Conservation (phyloP, 2,797 vertebrate species). For the Sebastes cheni region DNA sequence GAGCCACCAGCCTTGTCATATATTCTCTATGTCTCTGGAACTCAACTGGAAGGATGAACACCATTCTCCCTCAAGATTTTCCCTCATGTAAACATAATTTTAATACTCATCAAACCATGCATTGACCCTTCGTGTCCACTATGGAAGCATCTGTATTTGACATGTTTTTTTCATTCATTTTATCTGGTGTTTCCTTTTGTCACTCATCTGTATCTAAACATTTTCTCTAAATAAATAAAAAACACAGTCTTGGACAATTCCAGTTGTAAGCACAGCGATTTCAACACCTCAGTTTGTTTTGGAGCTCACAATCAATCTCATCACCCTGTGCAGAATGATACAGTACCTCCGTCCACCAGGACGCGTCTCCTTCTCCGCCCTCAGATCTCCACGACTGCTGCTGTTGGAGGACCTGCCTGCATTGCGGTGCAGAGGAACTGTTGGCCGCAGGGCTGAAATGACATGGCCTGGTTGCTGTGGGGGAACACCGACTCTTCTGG, state of each 20-base stretch:
- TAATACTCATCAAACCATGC: not conserved
- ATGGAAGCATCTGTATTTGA: not conserved
- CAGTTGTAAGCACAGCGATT: not conserved
- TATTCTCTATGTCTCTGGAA: not conserved
- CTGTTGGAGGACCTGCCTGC: slow-evolving; percentile 61
- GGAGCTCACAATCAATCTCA: not conserved
- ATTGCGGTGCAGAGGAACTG: slow-evolving; percentile 80
- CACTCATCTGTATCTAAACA: not conserved
- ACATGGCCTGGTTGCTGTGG: slow-evolving; percentile 42
- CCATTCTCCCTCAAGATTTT: not conserved
- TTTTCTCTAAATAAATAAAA: not conserved
- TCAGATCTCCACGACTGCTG: slow-evolving; percentile 46
- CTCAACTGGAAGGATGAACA: not conserved
- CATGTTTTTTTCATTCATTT: not conserved
- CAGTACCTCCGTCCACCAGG: slow-evolving; percentile 68
- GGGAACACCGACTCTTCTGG: slow-evolving; percentile 36
- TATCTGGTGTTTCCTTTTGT: not conserved
- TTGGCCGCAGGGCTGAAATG: slow-evolving; percentile 73
- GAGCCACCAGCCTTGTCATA: too few species aligned
- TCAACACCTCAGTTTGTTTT: not conserved
- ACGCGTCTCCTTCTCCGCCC: slow-evolving; percentile 59
- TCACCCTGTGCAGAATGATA: not conserved
- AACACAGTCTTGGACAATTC: not conserved
- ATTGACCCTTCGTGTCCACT: not conserved
- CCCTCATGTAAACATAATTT: not conserved